phyloP scores from a whole-genome alignment of 2,888 invertebrate species.

The Leucozona laternaria region DNA sequence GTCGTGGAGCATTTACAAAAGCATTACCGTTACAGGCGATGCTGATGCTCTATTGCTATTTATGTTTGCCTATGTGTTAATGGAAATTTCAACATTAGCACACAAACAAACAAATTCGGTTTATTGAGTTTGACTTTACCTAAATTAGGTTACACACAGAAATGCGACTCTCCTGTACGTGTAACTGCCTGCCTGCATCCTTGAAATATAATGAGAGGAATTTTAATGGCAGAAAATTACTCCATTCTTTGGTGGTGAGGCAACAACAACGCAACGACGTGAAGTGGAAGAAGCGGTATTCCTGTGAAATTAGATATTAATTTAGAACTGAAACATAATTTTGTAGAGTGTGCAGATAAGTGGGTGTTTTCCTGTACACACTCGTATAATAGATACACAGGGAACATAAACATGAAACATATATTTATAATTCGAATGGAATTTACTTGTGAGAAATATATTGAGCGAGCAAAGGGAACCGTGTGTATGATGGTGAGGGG shows the following conservation, averaged over 20 bases:
- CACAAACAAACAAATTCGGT: constrained; percentile 50
- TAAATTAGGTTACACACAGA: constrained; percentile 66
- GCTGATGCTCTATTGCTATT: constrained; percentile 20
- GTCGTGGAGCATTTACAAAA: constrained; percentile 24
- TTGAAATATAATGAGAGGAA: constrained; percentile 57
- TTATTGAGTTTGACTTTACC: constrained; percentile 67
- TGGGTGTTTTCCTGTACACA: background rate
- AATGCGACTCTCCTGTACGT: constrained; percentile 35
- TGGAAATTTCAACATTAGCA: constrained; percentile 38
- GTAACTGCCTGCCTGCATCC: constrained; percentile 26
- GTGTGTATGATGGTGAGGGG: background rate
- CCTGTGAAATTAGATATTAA: constrained; percentile 64
- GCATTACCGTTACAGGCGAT: too few relatives aligned
- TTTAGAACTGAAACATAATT: constrained; percentile 56
- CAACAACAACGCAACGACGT: background rate
- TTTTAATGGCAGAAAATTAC: constrained; percentile 68
- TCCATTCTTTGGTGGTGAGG: constrained; percentile 12
- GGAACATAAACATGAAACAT: constrained; percentile 1
- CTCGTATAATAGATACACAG: background rate
- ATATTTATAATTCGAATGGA: constrained; percentile 45
- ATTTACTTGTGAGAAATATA: constrained; percentile 26
- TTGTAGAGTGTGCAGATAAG: constrained; percentile 42
- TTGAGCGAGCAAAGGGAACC: background rate
- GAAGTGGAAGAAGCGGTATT: constrained; percentile 12
- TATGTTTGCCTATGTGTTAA: constrained; percentile 11